Percentiles rank a stretch among this genome's conserved stretches.
Evolutionary conservation across 1,140 invertebrate species (phyloP).

Genomic region (Thaumetopoea pityocampa): DNA sequence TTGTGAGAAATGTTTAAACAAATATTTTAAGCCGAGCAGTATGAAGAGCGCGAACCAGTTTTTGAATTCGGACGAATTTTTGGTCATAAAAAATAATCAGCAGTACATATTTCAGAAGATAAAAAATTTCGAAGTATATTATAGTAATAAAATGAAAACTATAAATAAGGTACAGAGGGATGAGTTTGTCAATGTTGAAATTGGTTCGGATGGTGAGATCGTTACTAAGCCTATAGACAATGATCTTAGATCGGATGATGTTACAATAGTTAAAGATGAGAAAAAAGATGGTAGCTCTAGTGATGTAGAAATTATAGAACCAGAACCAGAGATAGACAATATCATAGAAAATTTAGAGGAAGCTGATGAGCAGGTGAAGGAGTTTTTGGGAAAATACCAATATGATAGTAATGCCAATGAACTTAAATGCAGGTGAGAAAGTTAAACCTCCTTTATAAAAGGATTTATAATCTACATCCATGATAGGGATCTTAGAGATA

Average conservation of each 20-base stretch:
- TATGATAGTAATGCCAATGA: constrained; percentile 30
- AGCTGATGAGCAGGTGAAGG: constrained; percentile 56
- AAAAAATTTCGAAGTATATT: constrained; percentile 25
- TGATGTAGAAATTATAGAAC: constrained; percentile 56
- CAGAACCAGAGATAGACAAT: constrained; percentile 39
- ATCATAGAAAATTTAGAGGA: constrained; percentile 61
- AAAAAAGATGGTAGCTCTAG: constrained; percentile 43
- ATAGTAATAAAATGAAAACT: constrained; percentile 11
- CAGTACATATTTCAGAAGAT: constrained; percentile 62
- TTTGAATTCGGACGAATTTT: constrained; percentile 52
- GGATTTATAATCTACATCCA: too few relatives aligned
- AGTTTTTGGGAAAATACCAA: constrained; percentile 61
- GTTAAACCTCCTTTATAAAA: constrained; percentile 1
- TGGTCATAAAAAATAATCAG: constrained; percentile 65
- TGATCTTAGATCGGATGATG: constrained; percentile 38
- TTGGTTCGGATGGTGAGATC: constrained; percentile 51
- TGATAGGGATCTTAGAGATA: too few relatives aligned
- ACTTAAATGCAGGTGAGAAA: constrained; percentile 57
- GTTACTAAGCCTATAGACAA: constrained; percentile 47
- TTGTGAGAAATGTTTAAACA: constrained; percentile 48
- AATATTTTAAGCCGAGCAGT: constrained; percentile 48
- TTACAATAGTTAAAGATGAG: constrained; percentile 45
- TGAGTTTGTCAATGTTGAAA: constrained; percentile 56
- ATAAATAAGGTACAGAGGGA: constrained; percentile 23
- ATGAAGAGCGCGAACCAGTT: constrained; percentile 53